Conservation (phyloP, 1,140 invertebrate genomes). For the Apis florea region DNA sequence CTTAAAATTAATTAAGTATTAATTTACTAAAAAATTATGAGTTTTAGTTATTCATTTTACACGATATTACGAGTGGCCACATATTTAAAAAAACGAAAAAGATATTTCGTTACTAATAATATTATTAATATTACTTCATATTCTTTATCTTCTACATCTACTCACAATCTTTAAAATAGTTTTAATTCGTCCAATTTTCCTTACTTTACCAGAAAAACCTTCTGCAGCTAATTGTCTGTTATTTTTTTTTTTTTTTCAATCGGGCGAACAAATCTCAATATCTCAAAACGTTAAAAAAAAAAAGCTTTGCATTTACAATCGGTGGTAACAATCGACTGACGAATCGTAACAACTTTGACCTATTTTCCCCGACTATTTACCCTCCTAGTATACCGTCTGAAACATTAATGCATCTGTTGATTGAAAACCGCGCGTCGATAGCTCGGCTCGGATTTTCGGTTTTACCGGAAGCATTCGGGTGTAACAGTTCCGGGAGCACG, state of each 20-base stretch:
- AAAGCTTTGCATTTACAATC: neutral
- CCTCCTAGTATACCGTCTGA: neutral
- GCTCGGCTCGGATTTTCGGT: slow-evolving; percentile 8
- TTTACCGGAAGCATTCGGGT: neutral
- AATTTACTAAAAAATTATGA: too few relatives aligned
- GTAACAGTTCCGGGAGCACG: neutral
- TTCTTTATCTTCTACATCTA: too few relatives aligned
- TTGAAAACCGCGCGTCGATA: slow-evolving; percentile 43
- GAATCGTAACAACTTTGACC: slow-evolving; percentile 13
- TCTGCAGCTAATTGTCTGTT: too few relatives aligned
- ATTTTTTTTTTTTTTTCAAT: neutral
- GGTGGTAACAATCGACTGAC: neutral
- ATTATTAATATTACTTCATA: too few relatives aligned
- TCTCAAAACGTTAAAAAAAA: slow-evolving; percentile 10
- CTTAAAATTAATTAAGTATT: too few relatives aligned
- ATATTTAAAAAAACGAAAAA: too few relatives aligned
- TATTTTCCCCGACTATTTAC: neutral
- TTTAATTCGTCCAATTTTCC: too few relatives aligned
- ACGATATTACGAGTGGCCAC: too few relatives aligned
- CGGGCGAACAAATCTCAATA: neutral
- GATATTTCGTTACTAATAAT: too few relatives aligned
- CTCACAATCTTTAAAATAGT: too few relatives aligned
- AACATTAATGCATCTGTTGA: slow-evolving; percentile 54
- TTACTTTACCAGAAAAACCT: too few relatives aligned
- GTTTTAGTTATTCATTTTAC: too few relatives aligned